These are phyloP conservation scores for Yoshiicerus persimilis DNA, from an alignment of 1,140 invertebrate species.

Conservation along the genomic window DNA sequence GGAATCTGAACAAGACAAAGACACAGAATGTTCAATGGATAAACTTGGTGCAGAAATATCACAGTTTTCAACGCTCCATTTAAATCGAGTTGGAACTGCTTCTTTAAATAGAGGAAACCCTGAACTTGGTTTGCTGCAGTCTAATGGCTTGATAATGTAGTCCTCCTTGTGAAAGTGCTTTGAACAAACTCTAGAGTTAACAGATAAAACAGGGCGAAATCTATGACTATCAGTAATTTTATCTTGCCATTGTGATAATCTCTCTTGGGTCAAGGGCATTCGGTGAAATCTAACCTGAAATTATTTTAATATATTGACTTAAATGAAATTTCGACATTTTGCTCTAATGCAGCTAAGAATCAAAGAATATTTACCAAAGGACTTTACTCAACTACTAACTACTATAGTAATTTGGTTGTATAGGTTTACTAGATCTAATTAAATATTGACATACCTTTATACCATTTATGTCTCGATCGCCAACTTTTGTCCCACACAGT, in stretches of 20 bases:
- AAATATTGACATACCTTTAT: slow-evolving; percentile 30
- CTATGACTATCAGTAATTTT: slow-evolving; percentile 29
- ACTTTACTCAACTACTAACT: too few relatives aligned
- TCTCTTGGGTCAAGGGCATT: slow-evolving; percentile 26
- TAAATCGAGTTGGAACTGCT: slow-evolving; percentile 33
- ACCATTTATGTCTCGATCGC: slow-evolving; percentile 33
- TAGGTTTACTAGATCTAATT: background rate
- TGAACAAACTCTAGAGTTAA: slow-evolving; percentile 38
- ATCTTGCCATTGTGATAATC: slow-evolving; percentile 27
- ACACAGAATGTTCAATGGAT: background rate
- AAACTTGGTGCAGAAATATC: background rate
- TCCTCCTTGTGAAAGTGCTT: slow-evolving; percentile 39
- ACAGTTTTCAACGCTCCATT: slow-evolving; percentile 17
- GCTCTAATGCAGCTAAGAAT: too few relatives aligned
- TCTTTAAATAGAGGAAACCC: slow-evolving; percentile 20
- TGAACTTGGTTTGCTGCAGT: background rate
- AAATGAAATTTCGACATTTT: too few relatives aligned
- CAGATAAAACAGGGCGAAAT: slow-evolving; percentile 13
- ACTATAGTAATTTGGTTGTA: too few relatives aligned
- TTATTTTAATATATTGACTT: background rate
- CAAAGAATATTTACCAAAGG: too few relatives aligned
- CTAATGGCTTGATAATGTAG: slow-evolving; percentile 24
- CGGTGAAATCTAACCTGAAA: slow-evolving; percentile 41
- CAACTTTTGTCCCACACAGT: slow-evolving; percentile 36
- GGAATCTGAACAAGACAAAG: background rate